Evolutionary conservation across 2,888 invertebrate species (phyloP), one percentile per base, ranked within the genome.

Genomic region (Sesamia inferens): DNA sequence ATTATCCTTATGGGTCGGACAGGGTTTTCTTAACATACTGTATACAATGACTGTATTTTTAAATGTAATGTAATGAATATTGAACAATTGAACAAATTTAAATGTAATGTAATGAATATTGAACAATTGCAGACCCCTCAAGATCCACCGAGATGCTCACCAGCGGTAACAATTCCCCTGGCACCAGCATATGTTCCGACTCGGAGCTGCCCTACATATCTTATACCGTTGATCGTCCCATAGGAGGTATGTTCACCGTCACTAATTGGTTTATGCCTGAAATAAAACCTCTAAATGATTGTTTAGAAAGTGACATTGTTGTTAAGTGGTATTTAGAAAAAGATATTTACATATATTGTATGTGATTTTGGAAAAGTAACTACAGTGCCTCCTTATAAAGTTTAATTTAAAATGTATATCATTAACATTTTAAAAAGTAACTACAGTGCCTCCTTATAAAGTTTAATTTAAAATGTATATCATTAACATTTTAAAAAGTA

Each of bases 151-250:
- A 96, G 55, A 91, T 94, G 0, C 94, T 96, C 0, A 97, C 98
- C 1, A 97, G 97, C 4, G 97, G 98, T 6, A 98, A 97, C 81
- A 97, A 97, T 8, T 98, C 98, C 0, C 99, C 99, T 0, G 98
- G 98, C 0, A 98, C 98, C 0, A 99, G 98, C 87, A 97, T 99
- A 14, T 99, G 99, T 90, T 98, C 98, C 0, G 98, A 98, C 91
- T 98, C 98, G 0, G 99, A 99, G 91, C 94, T 99, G 70, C 99
- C 99, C 0, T 99, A 99, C 92, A 98, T 99, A 87, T 99, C 99
- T 0, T 99, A 99, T 86, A 99, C 99, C 0, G 98, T 98, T 0
- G 98, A 98, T 90, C 96, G 98, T 73, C 98, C 99, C 14, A 99
- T 99, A 69, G 98, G 98, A 88, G 98, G 98, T 97, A 54, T 47